phyloP scores from a whole-genome alignment of 2,797 vertebrate genomes.

The Phrynocephalus forsythii region DNA sequence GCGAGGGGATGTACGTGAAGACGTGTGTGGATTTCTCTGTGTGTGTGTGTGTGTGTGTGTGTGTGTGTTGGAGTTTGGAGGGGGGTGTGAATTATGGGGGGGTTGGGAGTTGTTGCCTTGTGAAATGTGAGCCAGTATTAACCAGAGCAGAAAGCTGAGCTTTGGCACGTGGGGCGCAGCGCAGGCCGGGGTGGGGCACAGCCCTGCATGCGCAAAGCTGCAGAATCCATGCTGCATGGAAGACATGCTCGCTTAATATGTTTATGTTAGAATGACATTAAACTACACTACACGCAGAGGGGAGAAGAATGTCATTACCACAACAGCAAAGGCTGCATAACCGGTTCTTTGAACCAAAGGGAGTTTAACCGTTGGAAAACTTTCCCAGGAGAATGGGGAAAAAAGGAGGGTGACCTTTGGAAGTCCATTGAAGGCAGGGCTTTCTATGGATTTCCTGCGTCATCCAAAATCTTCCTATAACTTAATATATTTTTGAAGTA shows the following conservation, averaged over 20 bases:
- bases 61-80: background rate
- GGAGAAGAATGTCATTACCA: slow-evolving; percentile 63
- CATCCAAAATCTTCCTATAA: slow-evolving; percentile 75
- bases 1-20: slow-evolving; percentile 56
- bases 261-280: slow-evolving; percentile 54
- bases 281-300: slow-evolving; percentile 69
- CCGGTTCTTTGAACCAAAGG: slow-evolving; percentile 65
- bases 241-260: slow-evolving; percentile 50
- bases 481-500: slow-evolving; percentile 80
- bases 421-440: slow-evolving; percentile 77
- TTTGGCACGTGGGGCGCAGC: slow-evolving; percentile 40
- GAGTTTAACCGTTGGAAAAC: slow-evolving; percentile 70
- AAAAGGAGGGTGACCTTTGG: slow-evolving; percentile 44
- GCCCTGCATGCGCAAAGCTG: slow-evolving; percentile 46
- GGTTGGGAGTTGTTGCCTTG: slow-evolving; percentile 44
- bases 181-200: slow-evolving; percentile 51
- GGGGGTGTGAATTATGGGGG: too few relatives aligned
- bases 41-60: background rate
- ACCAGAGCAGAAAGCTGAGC: slow-evolving; percentile 54
- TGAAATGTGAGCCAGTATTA: slow-evolving; percentile 49
- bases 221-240: slow-evolving; percentile 50
- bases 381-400: slow-evolving; percentile 6
- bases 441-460: slow-evolving; percentile 76
- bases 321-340: slow-evolving; percentile 66
- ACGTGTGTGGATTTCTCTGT: slow-evolving; percentile 16